phyloP scores from a whole-genome alignment of 2,797 vertebrate genomes.

The Champsocephalus esox region DNA sequence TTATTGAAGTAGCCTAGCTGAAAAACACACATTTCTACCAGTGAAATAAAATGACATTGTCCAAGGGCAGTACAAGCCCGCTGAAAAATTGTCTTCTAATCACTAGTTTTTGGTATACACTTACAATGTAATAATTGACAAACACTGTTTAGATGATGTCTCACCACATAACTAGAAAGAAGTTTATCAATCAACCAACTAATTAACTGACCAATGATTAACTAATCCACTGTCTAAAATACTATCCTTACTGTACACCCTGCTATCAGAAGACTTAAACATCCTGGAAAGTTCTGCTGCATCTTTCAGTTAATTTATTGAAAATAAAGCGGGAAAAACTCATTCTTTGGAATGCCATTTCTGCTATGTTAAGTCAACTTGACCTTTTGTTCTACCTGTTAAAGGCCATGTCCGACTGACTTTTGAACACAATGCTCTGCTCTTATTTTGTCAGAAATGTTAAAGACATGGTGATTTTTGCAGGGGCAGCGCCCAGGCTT shows the following conservation, averaged over 20 bases:
- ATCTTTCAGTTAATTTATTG: neutral
- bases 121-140: neutral
- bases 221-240: neutral
- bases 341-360: conserved; percentile 3
- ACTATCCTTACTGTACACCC: too few species aligned
- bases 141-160: neutral
- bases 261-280: neutral
- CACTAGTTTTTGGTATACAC: neutral
- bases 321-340: conserved; percentile 18
- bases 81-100: neutral
- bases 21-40: neutral
- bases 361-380: conserved; percentile 5
- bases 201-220: neutral
- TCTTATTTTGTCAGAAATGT: conserved; percentile 72
- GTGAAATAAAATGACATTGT: neutral
- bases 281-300: neutral
- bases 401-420: conserved; percentile 29
- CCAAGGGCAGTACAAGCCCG: neutral
- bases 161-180: neutral
- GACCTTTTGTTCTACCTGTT: conserved; percentile 43
- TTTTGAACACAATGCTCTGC: conserved; percentile 50
- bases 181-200: neutral
- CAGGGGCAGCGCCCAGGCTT: conserved; percentile 48
- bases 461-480: conserved; percentile 75
- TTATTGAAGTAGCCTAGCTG: too few species aligned